Percentiles rank a stretch among this genome's conserved stretches.
These are phyloP conservation scores for Rhineura floridana DNA, from an alignment of 2,113 vertebrate species.

Conservation along the genomic window DNA sequence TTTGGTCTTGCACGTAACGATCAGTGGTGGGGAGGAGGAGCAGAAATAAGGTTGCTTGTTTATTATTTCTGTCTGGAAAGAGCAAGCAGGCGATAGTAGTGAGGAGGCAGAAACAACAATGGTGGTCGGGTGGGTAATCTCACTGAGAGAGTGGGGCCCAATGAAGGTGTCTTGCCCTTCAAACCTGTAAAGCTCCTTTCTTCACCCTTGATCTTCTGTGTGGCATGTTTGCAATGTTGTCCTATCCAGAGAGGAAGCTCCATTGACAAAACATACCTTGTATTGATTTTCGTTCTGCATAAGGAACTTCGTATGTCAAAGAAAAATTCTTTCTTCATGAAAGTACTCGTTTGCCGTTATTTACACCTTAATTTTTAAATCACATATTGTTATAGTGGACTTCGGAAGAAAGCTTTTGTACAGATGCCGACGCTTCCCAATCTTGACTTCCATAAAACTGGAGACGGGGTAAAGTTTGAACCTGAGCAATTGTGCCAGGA, in stretches of 20 bases:
- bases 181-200: too few species aligned
- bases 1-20: not conserved
- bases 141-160: not conserved
- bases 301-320: not conserved
- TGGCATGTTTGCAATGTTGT: too few species aligned
- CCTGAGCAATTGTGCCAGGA: constrained; percentile 12
- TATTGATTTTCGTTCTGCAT: not conserved
- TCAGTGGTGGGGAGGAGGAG: not conserved
- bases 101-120: not conserved
- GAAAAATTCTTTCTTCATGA: constrained; percentile 10
- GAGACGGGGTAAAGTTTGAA: constrained; percentile 86
- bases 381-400: constrained; percentile 98
- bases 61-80: not conserved
- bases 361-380: constrained; percentile 82
- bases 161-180: too few species aligned
- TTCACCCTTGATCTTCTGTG: not conserved
- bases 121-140: too few species aligned
- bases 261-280: too few species aligned
- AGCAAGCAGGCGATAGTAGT: not conserved
- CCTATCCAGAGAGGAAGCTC: not conserved
- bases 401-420: constrained; percentile 96
- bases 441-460: constrained; percentile 92
- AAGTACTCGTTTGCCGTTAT: not conserved
- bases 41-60: too few species aligned
- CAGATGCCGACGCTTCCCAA: constrained; percentile 95